phyloP scores from a whole-genome alignment of 2,888 invertebrate species.

The Heliconius cydno region DNA sequence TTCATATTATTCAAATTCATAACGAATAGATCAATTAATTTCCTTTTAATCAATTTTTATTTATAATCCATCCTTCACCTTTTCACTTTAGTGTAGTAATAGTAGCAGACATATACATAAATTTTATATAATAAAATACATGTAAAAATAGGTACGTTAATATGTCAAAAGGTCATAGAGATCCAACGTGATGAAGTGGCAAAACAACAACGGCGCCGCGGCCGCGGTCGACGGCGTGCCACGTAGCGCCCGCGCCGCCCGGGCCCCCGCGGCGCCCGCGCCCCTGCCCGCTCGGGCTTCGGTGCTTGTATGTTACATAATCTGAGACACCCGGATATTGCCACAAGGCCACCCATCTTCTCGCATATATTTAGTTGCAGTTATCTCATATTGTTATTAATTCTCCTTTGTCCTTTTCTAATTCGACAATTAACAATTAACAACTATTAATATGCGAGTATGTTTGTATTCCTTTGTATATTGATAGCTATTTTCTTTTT shows the following conservation, averaged over 20 bases:
- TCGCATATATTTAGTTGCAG: conserved; percentile 57
- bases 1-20: not conserved
- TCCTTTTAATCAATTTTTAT: conserved; percentile 20
- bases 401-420: conserved; percentile 12
- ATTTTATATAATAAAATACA: conserved; percentile 14
- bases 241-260: conserved; percentile 40
- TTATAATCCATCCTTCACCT: conserved; percentile 25
- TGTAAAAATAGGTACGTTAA: conserved; percentile 37
- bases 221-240: conserved; percentile 40
- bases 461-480: not conserved
- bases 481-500: not conserved
- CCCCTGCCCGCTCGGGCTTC: conserved; percentile 50
- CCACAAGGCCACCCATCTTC: conserved; percentile 68
- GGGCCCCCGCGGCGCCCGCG: conserved; percentile 37
- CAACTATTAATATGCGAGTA: too few relatives aligned
- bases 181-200: conserved; percentile 30
- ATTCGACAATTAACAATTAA: conserved; percentile 25
- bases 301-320: conserved; percentile 67
- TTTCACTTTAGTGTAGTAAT: conserved; percentile 30
- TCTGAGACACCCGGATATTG: conserved; percentile 72
- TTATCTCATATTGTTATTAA: conserved; percentile 33
- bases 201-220: conserved; percentile 17
- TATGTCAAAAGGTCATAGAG: conserved; percentile 43
- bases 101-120: conserved; percentile 25
- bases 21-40: not conserved